Percentiles rank a stretch among this genome's conserved stretches.
Evolutionary conservation across 2,888 invertebrate species (phyloP).

Genomic region (Eugnorisma glareosa): DNA sequence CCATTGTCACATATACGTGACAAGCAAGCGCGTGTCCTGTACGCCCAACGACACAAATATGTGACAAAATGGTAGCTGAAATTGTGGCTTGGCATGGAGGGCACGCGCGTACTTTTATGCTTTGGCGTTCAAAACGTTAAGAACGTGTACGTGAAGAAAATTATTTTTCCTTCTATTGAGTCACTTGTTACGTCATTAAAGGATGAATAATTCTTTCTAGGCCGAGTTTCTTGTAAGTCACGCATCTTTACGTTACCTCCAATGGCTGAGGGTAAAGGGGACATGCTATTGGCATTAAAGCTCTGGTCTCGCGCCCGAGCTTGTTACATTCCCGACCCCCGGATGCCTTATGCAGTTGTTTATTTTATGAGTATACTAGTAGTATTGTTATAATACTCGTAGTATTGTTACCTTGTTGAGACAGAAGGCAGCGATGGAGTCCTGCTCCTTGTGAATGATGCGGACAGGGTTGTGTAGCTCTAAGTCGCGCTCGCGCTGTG

Average conservation of each 20-base stretch:
- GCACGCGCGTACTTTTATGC: no score
- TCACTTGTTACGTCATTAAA: not conserved
- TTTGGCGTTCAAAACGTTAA: no score
- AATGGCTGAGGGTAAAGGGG: not conserved
- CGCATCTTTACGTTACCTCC: not conserved
- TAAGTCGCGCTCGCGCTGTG: constrained; percentile 73
- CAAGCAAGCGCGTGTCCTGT: no score
- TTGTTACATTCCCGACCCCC: not conserved
- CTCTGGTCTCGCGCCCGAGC: not conserved
- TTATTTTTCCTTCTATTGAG: not conserved
- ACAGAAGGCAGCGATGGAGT: constrained; percentile 99
- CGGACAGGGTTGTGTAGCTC: constrained; percentile 95
- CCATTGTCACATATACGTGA: no score
- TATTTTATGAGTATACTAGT: not conserved
- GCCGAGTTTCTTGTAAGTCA: not conserved
- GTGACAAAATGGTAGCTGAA: no score
- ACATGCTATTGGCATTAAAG: not conserved
- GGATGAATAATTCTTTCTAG: not conserved
- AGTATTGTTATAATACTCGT: constrained; percentile 75
- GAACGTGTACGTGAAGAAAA: no score
- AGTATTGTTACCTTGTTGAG: constrained; percentile 94
- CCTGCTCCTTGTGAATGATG: constrained; percentile 99
- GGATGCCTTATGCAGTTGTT: not conserved
- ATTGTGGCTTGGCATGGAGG: no score
- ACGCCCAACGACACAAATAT: no score